These are phyloP conservation scores for Coturnix japonica DNA, from an alignment of 2,113 vertebrate genomes.

Conservation along the genomic window DNA sequence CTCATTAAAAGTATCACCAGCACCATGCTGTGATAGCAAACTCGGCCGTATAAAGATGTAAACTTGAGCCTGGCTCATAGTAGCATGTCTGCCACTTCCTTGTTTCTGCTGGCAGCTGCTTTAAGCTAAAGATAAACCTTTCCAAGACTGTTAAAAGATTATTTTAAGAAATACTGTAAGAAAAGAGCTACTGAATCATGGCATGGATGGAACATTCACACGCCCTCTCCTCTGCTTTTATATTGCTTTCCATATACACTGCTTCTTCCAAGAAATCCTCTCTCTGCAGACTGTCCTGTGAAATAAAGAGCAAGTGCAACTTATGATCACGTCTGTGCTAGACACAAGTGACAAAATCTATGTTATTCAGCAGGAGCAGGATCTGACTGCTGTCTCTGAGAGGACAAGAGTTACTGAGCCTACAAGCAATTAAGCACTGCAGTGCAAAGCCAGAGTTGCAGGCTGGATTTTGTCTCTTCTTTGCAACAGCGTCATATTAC, in stretches of 20 bases:
- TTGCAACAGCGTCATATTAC: background rate
- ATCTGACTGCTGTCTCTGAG: background rate
- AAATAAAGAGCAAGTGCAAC: background rate
- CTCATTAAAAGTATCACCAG: background rate
- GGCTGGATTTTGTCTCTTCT: background rate
- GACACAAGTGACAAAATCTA: background rate
- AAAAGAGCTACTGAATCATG: background rate
- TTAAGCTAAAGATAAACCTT: background rate
- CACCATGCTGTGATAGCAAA: background rate
- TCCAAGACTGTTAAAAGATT: background rate
- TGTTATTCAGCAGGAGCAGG: background rate
- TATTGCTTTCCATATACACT: background rate
- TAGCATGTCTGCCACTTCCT: background rate
- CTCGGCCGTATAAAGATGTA: background rate
- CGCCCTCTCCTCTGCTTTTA: background rate
- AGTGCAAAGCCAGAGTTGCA: background rate
- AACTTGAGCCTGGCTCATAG: background rate
- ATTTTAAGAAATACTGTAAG: background rate
- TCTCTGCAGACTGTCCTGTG: background rate
- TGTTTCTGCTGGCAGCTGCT: background rate
- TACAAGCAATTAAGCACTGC: background rate
- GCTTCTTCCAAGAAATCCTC: background rate
- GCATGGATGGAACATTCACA: background rate
- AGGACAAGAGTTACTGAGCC: background rate
- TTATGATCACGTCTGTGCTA: background rate